A percentile compares a stretch with the other conserved stretches of the same genome.
phyloP scores from a whole-genome alignment of 2,113 vertebrate genomes.

The Melanotaenia duboulayi region DNA sequence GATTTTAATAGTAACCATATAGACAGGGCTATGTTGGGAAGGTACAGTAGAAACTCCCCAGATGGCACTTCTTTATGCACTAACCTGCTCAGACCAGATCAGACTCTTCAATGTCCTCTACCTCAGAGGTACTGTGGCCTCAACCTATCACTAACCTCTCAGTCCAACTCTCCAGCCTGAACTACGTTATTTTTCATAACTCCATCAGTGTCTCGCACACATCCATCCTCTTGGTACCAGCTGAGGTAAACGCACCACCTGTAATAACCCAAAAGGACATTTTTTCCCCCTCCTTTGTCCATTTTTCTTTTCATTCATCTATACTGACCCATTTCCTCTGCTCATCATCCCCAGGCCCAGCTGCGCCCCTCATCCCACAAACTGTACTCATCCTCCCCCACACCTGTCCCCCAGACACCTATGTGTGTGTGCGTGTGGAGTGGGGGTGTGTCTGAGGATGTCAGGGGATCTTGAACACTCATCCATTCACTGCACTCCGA shows the following conservation, averaged over 20 bases:
- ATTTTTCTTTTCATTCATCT: constrained; percentile 71
- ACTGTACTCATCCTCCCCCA: constrained; percentile 65
- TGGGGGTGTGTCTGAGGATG: constrained; percentile 28
- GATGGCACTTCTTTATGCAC: constrained; percentile 2
- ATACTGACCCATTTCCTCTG: constrained; percentile 79
- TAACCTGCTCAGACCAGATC: constrained; percentile 7
- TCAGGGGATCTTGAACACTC: constrained; percentile 47
- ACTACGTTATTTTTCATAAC: constrained; percentile 39
- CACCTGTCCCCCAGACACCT: constrained; percentile 63
- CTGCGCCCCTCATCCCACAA: constrained; percentile 77
- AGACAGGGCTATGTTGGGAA: not conserved
- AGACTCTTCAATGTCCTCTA: not conserved
- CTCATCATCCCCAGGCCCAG: constrained; percentile 73
- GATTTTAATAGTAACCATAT: not conserved
- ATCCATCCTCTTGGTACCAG: constrained; percentile 48
- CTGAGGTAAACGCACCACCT: constrained; percentile 65
- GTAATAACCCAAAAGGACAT: constrained; percentile 77
- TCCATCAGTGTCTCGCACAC: constrained; percentile 31
- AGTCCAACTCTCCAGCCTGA: constrained; percentile 28
- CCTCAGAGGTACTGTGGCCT: not conserved
- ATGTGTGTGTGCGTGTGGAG: constrained; percentile 15
- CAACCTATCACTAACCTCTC: not conserved
- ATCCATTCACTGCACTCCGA: constrained; percentile 53
- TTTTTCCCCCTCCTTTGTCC: constrained; percentile 52
- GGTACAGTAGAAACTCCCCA: not conserved